Evolutionary conservation across 2,113 vertebrate genomes (phyloP).

Genomic region (Hippolais icterina): DNA sequence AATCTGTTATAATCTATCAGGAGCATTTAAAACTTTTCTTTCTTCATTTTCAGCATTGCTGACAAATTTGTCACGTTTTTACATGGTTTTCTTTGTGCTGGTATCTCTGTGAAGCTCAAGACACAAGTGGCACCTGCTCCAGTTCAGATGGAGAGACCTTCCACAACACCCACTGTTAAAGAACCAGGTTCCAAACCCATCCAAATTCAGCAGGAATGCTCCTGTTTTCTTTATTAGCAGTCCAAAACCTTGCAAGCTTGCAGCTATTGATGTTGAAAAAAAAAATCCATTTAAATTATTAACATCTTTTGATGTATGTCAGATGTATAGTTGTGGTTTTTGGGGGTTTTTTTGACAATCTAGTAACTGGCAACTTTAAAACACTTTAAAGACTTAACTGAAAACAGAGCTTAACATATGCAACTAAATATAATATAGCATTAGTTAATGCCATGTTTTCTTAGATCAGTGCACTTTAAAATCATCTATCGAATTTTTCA

Average conservation of each 20-base stretch:
- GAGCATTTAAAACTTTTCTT: neutral
- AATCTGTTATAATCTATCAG: neutral
- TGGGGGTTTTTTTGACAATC: neutral
- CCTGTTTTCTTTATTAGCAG: neutral
- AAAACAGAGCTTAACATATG: neutral
- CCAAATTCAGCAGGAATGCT: neutral
- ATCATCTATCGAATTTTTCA: neutral
- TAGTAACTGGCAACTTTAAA: neutral
- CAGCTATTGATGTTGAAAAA: neutral
- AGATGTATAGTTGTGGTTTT: neutral
- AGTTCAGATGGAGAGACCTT: neutral
- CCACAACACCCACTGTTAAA: neutral
- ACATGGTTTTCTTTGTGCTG: neutral
- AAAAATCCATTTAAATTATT: neutral
- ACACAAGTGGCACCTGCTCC: neutral
- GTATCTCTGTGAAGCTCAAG: neutral
- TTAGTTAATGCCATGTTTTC: neutral
- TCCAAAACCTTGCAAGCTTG: neutral
- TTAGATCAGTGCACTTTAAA: conserved; percentile 24
- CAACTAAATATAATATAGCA: neutral
- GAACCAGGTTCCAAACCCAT: neutral
- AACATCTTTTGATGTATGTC: neutral
- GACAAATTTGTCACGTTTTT: neutral
- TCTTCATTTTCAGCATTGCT: neutral
- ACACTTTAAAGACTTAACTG: neutral